A percentile compares a stretch with the other conserved stretches of the same genome.
Evolutionary conservation across 2,888 invertebrate genomes (phyloP).

Genomic region (Cephus sareptanus): DNA sequence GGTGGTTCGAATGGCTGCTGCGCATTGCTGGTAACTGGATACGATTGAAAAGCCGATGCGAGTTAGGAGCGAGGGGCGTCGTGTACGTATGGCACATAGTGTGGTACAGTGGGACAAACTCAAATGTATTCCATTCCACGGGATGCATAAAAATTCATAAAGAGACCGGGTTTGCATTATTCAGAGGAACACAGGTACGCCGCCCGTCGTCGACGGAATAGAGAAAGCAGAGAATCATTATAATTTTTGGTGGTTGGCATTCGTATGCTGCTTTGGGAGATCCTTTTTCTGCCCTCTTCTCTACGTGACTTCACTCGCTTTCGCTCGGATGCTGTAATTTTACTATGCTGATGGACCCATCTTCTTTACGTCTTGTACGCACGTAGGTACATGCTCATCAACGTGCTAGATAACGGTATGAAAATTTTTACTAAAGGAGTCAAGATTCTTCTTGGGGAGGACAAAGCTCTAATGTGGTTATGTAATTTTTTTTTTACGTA

Average conservation of each 20-base stretch:
- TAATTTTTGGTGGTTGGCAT: slow-evolving; percentile 50
- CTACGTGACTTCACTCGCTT: slow-evolving; percentile 35
- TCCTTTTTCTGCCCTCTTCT: slow-evolving; percentile 15
- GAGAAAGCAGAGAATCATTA: slow-evolving; percentile 53
- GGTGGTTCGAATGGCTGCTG: neutral
- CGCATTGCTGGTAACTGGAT: slow-evolving; percentile 16
- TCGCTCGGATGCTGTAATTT: slow-evolving; percentile 17
- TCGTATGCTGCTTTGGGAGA: slow-evolving; percentile 34
- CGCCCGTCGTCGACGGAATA: slow-evolving; percentile 24
- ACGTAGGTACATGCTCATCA: neutral
- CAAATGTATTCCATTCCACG: slow-evolving; percentile 52
- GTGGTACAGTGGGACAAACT: slow-evolving; percentile 31
- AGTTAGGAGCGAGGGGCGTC: neutral
- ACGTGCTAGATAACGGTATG: neutral
- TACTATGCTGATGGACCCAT: slow-evolving; percentile 8
- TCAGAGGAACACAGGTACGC: slow-evolving; percentile 38
- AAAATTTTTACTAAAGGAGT: neutral
- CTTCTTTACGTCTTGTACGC: slow-evolving; percentile 1
- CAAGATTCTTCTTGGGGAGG: neutral
- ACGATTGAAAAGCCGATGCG: slow-evolving; percentile 7
- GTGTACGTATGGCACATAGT: neutral
- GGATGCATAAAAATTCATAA: slow-evolving; percentile 61
- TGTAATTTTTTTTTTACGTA: neutral
- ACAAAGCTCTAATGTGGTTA: neutral
- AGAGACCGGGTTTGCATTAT: slow-evolving; percentile 57